Conservation (phyloP, 23 tunicate genomes). For the Trididemnum nubilum region DNA sequence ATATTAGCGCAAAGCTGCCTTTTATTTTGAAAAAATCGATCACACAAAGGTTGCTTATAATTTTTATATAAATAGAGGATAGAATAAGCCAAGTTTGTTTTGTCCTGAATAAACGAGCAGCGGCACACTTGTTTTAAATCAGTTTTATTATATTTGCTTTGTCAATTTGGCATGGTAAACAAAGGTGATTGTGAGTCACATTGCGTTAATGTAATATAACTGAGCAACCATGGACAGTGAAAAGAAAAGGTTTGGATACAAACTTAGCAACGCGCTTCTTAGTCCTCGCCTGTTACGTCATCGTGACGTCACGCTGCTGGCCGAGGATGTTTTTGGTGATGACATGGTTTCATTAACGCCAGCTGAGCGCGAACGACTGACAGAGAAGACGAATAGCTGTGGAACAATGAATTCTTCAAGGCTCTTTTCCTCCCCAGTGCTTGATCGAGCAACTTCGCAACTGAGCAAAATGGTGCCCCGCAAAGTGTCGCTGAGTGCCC, state of each 20-base stretch:
- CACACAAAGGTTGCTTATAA: too few relatives aligned
- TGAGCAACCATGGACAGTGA: not conserved
- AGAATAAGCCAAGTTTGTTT: too few relatives aligned
- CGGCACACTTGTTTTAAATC: too few relatives aligned
- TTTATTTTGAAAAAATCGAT: too few relatives aligned
- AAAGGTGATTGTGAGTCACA: too few relatives aligned
- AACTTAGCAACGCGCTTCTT: conserved; percentile 33
- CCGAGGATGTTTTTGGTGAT: conserved; percentile 37
- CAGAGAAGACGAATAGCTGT: not conserved
- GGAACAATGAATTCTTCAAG: not conserved
- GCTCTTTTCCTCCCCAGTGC: not conserved
- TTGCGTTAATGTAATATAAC: too few relatives aligned
- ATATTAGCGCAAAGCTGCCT: too few relatives aligned
- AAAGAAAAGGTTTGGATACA: conserved; percentile 6
- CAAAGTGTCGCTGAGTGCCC: not conserved
- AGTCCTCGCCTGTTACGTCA: conserved; percentile 39
- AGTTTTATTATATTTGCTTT: too few relatives aligned
- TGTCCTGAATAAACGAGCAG: too few relatives aligned
- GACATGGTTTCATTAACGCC: not conserved
- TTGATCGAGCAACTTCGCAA: not conserved
- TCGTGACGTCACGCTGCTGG: conserved; percentile 25
- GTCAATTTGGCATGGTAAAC: too few relatives aligned
- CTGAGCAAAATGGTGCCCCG: conserved; percentile 7
- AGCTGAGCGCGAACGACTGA: not conserved
- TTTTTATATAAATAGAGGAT: too few relatives aligned